These are phyloP conservation scores for Pseudococcus viburni DNA, from an alignment of 2,888 invertebrate species.

Conservation along the genomic window DNA sequence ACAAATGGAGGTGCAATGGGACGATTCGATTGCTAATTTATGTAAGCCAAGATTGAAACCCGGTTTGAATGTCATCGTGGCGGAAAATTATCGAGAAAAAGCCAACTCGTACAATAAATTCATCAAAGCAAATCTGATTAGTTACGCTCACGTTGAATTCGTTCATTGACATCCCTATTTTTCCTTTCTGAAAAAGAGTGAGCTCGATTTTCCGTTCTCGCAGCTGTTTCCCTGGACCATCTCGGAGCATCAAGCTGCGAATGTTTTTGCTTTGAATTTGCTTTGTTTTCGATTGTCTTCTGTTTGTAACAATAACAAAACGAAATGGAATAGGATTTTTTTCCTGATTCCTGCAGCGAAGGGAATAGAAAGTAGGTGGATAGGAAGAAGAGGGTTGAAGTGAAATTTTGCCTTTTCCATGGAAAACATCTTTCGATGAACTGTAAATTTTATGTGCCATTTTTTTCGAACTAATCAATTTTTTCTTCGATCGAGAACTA, in stretches of 20 bases:
- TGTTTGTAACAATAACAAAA: too few relatives aligned
- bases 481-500: too few relatives aligned
- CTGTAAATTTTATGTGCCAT: too few relatives aligned
- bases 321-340: too few relatives aligned
- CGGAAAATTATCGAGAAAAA: slow-evolving; percentile 26
- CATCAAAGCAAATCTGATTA: slow-evolving; percentile 31
- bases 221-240: not conserved
- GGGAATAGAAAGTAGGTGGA: too few relatives aligned
- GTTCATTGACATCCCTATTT: not conserved
- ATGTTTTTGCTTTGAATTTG: not conserved
- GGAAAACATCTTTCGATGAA: too few relatives aligned
- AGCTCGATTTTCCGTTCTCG: too few relatives aligned
- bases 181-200: not conserved
- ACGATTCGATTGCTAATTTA: slow-evolving; percentile 5
- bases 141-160: slow-evolving; percentile 15
- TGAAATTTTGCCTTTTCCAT: too few relatives aligned
- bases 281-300: too few relatives aligned
- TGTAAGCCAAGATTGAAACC: slow-evolving; percentile 11
- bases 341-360: too few relatives aligned
- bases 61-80: not conserved
- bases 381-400: too few relatives aligned
- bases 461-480: too few relatives aligned
- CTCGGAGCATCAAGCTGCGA: not conserved
- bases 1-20: not conserved
- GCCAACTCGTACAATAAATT: not conserved